Percentiles rank a stretch among this genome's conserved stretches.
These are phyloP conservation scores for Amphiura filiformis DNA, from an alignment of 35 echinoderm and acorn worm species.

Conservation along the genomic window DNA sequence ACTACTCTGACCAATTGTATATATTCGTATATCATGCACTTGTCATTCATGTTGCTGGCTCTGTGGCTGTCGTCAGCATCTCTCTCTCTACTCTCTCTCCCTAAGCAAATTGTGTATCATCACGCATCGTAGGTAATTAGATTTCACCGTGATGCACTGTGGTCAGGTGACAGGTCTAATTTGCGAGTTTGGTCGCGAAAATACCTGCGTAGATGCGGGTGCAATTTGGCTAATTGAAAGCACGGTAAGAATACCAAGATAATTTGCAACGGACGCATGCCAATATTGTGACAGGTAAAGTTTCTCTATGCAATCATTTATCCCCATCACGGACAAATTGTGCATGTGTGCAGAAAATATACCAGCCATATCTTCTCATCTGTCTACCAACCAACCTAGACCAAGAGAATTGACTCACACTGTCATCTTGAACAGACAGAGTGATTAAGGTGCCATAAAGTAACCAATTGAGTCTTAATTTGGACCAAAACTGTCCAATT, in stretches of 20 bases:
- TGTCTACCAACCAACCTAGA: not conserved
- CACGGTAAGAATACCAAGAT: conserved; percentile 2
- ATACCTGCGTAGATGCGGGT: not conserved
- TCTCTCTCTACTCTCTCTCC: not conserved
- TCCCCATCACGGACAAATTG: not conserved
- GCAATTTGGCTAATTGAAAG: conserved; percentile 8
- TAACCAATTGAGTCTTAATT: no score
- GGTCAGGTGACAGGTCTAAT: not conserved
- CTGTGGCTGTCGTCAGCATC: no score
- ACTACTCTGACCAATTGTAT: not conserved
- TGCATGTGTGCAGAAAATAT: not conserved
- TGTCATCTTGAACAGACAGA: no score
- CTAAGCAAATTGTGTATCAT: not conserved
- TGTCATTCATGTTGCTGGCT: not conserved
- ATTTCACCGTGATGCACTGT: not conserved
- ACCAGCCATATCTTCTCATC: not conserved
- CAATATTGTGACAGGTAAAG: conserved; percentile 4
- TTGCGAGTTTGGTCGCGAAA: not conserved
- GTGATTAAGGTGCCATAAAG: no score
- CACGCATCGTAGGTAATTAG: conserved; percentile 3
- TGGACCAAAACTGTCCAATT: no score
- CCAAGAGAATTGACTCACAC: no score
- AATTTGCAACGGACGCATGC: not conserved
- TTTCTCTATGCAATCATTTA: not conserved
- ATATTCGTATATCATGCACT: not conserved